These are phyloP conservation scores for Drosophila paramelanica DNA, from an alignment of 2,888 invertebrate genomes.

Conservation along the genomic window DNA sequence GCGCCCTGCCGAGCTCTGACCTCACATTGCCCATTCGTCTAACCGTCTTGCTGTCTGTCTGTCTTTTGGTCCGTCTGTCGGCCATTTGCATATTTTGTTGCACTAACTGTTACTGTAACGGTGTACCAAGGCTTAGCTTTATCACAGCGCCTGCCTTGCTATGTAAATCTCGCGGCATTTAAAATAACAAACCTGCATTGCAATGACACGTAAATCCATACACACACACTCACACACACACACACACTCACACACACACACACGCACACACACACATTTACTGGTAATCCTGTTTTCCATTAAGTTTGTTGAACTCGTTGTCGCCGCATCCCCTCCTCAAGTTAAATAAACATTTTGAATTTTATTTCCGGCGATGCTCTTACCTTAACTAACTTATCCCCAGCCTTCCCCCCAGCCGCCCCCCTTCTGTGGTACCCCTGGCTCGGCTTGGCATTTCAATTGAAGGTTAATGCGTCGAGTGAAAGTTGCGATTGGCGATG, in stretches of 20 bases:
- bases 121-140: conserved; percentile 39
- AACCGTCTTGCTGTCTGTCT: background rate
- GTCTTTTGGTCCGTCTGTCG: conserved; percentile 7
- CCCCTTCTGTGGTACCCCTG: background rate
- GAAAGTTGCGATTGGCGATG: conserved; percentile 18
- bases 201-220: conserved; percentile 29
- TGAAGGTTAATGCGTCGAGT: conserved; percentile 52
- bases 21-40: background rate
- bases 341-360: conserved; percentile 36
- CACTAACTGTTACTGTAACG: conserved; percentile 38
- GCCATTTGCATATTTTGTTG: conserved; percentile 66
- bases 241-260: background rate
- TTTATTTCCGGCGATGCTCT: conserved; percentile 48
- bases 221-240: background rate
- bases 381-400: conserved; percentile 3
- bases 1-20: conserved; percentile 3
- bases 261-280: too few relatives aligned
- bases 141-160: conserved; percentile 43
- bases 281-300: conserved; percentile 20
- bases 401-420: background rate
- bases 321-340: conserved; percentile 19
- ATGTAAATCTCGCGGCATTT: conserved; percentile 61
- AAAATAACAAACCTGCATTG: conserved; percentile 60
- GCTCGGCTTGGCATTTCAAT: conserved; percentile 42
- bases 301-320: conserved; percentile 46